Base-by-base conservation (phyloP, 1,140 invertebrate species). In the Adelges cooleyi region DNA sequence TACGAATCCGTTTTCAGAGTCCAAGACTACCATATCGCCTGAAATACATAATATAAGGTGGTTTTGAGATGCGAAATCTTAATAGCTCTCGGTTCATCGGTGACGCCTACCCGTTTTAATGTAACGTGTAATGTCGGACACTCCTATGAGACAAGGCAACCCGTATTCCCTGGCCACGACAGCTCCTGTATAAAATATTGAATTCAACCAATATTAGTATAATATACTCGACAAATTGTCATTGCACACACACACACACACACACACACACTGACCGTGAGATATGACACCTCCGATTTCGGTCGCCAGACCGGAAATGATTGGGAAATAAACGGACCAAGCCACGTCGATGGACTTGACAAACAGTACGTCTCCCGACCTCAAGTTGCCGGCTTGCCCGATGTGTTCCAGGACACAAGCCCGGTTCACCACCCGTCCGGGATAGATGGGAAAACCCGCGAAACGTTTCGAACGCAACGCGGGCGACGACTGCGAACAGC, bases 81-180 rank as follows among this genome's bases (percentile, higher is more conserved):
- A 6, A 6, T 33, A 11, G 29, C 29, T 33, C 29, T 33, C 29
- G 29, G 29, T 33, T 33, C 11, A 33, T 6, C 5, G 29, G n/a
- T n/a, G n/a, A 6, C 11, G 11, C 2, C 23, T 72, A 75, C 89
- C 89, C 29, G 85, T 86, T 69, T 78, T 76, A 68, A 92, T 86
- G 3, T 79, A 69, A 67, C 78, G 73, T 0, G 87, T 90, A 1
- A 85, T 88, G 66, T 79, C 75, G 46, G 79, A 74, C 1, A 84
- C 84, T 13, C 86, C 87, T 13, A 92, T 84, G 29, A 92, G 79
- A 72, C 89, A 91, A 0, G 90, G 89, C 22, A 92, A 71, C 0
- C 89, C 88, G 74, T 89, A 92, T 75, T 92, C 90, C 68, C 89
- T 77, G 2, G 89, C 89, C n/a, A 92, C 86, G 0, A 92, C 89